These are phyloP conservation scores for Laticauda laticaudata DNA, from an alignment of 2,113 vertebrate genomes.

Conservation along the genomic window DNA sequence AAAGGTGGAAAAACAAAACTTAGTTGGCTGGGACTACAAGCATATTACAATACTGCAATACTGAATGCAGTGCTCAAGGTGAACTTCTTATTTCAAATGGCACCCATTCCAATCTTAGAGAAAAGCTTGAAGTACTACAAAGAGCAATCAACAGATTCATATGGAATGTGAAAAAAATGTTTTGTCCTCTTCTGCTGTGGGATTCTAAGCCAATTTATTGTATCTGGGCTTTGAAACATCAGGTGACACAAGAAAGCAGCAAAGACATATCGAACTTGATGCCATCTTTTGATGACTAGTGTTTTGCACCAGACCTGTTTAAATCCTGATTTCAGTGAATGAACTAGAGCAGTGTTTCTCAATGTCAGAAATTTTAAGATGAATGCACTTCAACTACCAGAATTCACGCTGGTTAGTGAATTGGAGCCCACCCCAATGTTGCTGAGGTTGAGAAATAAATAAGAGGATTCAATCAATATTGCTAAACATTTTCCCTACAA, in stretches of 20 bases:
- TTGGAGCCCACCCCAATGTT: background rate
- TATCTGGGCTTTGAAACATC: background rate
- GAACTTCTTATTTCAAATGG: background rate
- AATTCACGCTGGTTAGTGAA: background rate
- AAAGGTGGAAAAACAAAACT: background rate
- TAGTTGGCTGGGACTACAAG: background rate
- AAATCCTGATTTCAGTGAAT: background rate
- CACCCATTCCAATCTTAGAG: background rate
- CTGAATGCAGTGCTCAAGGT: background rate
- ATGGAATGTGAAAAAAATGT: background rate
- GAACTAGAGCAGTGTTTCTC: background rate
- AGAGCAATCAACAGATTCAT: background rate
- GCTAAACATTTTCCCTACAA: background rate
- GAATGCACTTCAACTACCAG: background rate
- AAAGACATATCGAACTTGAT: background rate
- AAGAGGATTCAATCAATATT: background rate
- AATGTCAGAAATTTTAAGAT: background rate
- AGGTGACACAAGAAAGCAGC: background rate
- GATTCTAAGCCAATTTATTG: background rate
- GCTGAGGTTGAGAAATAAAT: background rate
- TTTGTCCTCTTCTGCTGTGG: background rate
- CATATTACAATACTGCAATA: background rate
- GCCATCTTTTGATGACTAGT: background rate
- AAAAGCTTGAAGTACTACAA: background rate
- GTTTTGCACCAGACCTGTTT: background rate